Evolutionary conservation across 1,140 invertebrate genomes (phyloP).

Genomic region (Chrysomallon squamiferum): DNA sequence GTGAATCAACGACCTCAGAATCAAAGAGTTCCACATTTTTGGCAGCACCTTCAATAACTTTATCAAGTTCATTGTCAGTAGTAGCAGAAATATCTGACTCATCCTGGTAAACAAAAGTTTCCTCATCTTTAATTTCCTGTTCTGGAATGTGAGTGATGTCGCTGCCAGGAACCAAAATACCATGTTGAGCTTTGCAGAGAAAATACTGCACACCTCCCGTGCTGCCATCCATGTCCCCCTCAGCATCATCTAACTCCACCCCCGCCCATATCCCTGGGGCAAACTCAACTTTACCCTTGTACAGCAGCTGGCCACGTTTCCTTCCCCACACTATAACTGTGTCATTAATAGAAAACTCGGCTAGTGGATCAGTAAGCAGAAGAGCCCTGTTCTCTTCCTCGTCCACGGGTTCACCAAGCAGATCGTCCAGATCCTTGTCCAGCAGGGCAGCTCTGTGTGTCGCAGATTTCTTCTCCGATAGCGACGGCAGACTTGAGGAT

Average conservation of each 20-base stretch:
- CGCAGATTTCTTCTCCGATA: slow-evolving; percentile 25
- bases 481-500: slow-evolving; percentile 30
- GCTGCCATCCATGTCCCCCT: slow-evolving; percentile 65
- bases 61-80: slow-evolving; percentile 33
- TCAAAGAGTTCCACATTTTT: slow-evolving; percentile 38
- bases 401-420: slow-evolving; percentile 22
- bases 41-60: slow-evolving; percentile 36
- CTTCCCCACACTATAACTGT: slow-evolving; percentile 86
- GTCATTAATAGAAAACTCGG: slow-evolving; percentile 75
- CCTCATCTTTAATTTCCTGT: neutral
- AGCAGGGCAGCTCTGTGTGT: neutral
- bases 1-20: neutral
- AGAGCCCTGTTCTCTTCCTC: slow-evolving; percentile 18
- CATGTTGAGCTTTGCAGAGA: slow-evolving; percentile 57
- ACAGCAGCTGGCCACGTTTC: slow-evolving; percentile 84
- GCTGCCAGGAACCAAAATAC: slow-evolving; percentile 62
- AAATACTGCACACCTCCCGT: slow-evolving; percentile 64
- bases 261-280: slow-evolving; percentile 74
- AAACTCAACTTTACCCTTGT: slow-evolving; percentile 88
- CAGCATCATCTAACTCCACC: slow-evolving; percentile 64
- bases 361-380: slow-evolving; percentile 36
- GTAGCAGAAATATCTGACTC: slow-evolving; percentile 30
- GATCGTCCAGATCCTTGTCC: slow-evolving; percentile 23
- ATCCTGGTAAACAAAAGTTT: too few relatives aligned
- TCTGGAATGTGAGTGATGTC: slow-evolving; percentile 30